Conservation (phyloP, 2,888 invertebrate genomes). For the Agapostemon virescens region DNA sequence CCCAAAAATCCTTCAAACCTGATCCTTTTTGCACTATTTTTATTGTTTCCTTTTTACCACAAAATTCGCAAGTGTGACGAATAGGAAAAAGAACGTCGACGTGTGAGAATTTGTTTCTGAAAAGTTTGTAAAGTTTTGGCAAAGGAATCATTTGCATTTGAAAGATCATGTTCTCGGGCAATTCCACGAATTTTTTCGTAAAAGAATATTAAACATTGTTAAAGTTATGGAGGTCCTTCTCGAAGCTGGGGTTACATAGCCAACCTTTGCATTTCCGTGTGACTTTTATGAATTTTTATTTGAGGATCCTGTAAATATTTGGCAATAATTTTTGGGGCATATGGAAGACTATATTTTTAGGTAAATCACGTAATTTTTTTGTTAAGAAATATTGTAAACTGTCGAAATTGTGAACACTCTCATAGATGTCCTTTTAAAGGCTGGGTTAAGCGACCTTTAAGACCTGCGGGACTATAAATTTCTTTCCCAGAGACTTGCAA, state of each 20-base stretch:
- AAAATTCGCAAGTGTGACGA: not conserved
- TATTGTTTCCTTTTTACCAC: not conserved
- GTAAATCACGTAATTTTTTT: not conserved
- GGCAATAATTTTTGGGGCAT: not conserved
- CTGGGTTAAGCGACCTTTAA: no score
- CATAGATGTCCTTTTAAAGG: no score
- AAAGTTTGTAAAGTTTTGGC: rapidly evolving
- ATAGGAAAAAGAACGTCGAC: not conserved
- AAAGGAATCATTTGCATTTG: not conserved
- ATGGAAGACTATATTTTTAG: not conserved
- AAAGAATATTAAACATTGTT: not conserved
- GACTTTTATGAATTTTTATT: not conserved
- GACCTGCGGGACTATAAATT: no score
- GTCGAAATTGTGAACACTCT: not conserved
- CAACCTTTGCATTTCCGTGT: not conserved
- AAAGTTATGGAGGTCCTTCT: not conserved
- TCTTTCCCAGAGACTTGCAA: no score
- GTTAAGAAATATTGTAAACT: not conserved
- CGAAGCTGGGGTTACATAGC: not conserved
- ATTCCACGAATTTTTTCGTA: not conserved
- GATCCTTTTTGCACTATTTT: not conserved
- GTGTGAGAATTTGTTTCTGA: not conserved
- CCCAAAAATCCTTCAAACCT: not conserved
- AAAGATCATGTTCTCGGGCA: not conserved
- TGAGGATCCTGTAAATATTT: not conserved